phyloP scores from a whole-genome alignment of 2,888 invertebrate genomes.

The Alviniconcha strummeri region DNA sequence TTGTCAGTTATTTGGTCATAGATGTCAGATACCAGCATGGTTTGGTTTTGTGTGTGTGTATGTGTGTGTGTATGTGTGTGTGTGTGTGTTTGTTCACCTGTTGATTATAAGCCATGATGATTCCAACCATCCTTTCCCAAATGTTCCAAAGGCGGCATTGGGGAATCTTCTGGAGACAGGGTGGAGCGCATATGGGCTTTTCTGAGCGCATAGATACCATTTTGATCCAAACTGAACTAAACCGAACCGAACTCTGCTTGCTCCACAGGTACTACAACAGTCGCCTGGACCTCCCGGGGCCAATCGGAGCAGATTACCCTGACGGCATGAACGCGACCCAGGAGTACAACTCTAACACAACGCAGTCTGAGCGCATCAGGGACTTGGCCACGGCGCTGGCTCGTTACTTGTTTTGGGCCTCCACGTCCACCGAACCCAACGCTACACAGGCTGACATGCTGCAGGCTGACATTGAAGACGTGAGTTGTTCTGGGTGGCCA shows the following conservation, averaged over 20 bases:
- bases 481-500: neutral
- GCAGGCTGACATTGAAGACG: conserved; percentile 35
- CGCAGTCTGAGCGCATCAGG: conserved; percentile 50
- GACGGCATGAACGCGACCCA: conserved; percentile 38
- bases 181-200: too few relatives aligned
- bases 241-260: neutral
- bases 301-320: conserved; percentile 52
- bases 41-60: neutral
- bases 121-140: neutral
- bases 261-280: conserved; percentile 67
- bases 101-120: neutral
- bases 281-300: conserved; percentile 55
- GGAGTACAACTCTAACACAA: conserved; percentile 58
- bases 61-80: conserved; percentile 2
- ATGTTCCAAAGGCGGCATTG: too few relatives aligned
- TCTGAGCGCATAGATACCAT: neutral
- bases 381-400: conserved; percentile 60
- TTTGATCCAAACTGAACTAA: neutral
- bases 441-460: conserved; percentile 29
- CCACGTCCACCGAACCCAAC: conserved; percentile 50
- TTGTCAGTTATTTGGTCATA: too few relatives aligned
- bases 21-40: too few relatives aligned
- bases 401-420: conserved; percentile 55
- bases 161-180: too few relatives aligned
- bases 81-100: neutral